Evolutionary conservation across 2,888 invertebrate species (phyloP).

Genomic region (Chaitophorus viminalis): DNA sequence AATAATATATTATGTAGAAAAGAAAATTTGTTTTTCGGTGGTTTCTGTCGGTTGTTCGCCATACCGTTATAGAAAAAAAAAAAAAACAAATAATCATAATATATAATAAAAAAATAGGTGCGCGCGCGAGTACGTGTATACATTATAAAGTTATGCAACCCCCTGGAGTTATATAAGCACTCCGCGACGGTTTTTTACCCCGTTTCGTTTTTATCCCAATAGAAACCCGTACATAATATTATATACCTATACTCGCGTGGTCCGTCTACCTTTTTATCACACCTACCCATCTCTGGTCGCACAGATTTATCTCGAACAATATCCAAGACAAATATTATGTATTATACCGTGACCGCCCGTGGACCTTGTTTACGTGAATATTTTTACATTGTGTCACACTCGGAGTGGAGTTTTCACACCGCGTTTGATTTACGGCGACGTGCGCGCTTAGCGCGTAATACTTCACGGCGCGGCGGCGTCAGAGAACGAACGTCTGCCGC

Average conservation of each 20-base stretch:
- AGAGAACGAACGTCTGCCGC: background rate
- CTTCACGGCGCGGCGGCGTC: background rate
- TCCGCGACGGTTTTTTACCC: slow-evolving; percentile 12
- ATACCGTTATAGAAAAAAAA: background rate
- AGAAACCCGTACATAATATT: no score
- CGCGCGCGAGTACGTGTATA: background rate
- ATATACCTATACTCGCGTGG: no score
- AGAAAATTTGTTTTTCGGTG: slow-evolving; percentile 4
- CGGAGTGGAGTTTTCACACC: slow-evolving; percentile 21
- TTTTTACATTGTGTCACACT: slow-evolving; percentile 31
- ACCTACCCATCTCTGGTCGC: slow-evolving; percentile 19
- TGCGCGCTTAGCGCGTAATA: background rate
- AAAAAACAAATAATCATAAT: no score
- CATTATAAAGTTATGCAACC: slow-evolving; percentile 35
- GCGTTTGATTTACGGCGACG: slow-evolving; percentile 31
- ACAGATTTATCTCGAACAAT: slow-evolving; percentile 41
- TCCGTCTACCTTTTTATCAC: slow-evolving; percentile 24
- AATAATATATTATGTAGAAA: background rate
- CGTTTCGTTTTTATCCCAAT: background rate
- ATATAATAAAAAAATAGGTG: background rate
- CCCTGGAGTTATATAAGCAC: slow-evolving; percentile 43
- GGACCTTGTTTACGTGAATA: slow-evolving; percentile 23
- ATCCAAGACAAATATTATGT: slow-evolving; percentile 32
- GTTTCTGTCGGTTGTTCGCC: slow-evolving; percentile 14
- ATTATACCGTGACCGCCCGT: slow-evolving; percentile 11